These are phyloP conservation scores for Halichoeres trimaculatus DNA, from an alignment of 2,113 vertebrate species.

Conservation along the genomic window DNA sequence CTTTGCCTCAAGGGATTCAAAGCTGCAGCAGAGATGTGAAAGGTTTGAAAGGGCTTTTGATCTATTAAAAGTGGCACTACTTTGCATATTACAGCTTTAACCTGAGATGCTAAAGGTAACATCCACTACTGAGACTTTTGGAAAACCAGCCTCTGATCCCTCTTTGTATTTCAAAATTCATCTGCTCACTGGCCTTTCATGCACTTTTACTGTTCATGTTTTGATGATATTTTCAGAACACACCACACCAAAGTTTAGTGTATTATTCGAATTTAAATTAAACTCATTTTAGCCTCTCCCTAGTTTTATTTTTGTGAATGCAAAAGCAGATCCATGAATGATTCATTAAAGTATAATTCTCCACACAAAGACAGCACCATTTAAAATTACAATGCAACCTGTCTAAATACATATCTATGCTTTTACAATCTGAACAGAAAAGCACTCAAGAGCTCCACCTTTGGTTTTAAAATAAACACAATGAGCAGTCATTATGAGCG, in stretches of 20 bases:
- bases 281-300: too few species aligned
- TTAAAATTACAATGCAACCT: too few species aligned
- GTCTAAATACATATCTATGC: too few species aligned
- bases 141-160: neutral
- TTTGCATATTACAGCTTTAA: constrained; percentile 2
- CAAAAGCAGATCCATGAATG: too few species aligned
- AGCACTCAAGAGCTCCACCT: too few species aligned
- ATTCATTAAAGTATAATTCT: too few species aligned
- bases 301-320: too few species aligned
- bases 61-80: neutral
- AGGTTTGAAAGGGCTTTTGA: neutral
- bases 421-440: too few species aligned
- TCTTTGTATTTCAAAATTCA: neutral
- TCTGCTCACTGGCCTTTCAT: neutral
- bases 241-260: too few species aligned
- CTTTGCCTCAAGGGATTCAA: neutral
- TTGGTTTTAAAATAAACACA: neutral
- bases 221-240: neutral
- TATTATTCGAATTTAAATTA: too few species aligned
- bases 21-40: neutral
- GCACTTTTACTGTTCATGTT: neutral
- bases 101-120: neutral
- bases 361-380: too few species aligned
- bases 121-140: constrained; percentile 13
- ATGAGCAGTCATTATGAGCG: neutral